Conservation (phyloP, 2,113 vertebrate species). For the Forbesichthys papilliferus region DNA sequence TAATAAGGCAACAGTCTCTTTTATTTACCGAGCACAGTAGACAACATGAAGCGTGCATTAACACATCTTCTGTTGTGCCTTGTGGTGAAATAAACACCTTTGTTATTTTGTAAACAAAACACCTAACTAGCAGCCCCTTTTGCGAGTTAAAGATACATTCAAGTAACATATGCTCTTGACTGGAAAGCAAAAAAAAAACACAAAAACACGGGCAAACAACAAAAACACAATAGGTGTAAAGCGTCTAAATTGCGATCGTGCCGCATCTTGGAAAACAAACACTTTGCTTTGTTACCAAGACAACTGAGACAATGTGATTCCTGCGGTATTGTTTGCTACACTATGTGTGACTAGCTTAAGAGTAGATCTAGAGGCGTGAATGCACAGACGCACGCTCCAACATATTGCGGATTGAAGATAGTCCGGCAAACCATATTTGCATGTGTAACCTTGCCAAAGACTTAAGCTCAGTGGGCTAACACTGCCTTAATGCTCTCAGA, state of each 20-base stretch:
- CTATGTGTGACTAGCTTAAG: conserved; percentile 72
- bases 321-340: conserved; percentile 68
- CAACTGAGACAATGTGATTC: conserved; percentile 81
- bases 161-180: conserved; percentile 80
- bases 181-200: conserved; percentile 12
- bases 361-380: conserved; percentile 59
- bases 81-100: conserved; percentile 76
- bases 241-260: conserved; percentile 78
- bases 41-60: conserved; percentile 64
- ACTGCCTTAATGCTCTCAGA: conserved; percentile 46
- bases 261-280: conserved; percentile 81
- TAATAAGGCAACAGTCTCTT: conserved; percentile 73
- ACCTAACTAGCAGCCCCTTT: conserved; percentile 75
- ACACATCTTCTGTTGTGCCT: conserved; percentile 76
- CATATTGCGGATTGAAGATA: conserved; percentile 57
- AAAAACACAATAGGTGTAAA: conserved; percentile 79
- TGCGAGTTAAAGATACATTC: conserved; percentile 77
- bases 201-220: not conserved
- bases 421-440: conserved; percentile 61
- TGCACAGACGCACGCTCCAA: conserved; percentile 44
- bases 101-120: conserved; percentile 79
- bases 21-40: conserved; percentile 65
- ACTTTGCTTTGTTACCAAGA: conserved; percentile 83
- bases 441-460: conserved; percentile 61
- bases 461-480: conserved; percentile 57